A percentile compares a stretch with the other conserved stretches of the same genome.
Conservation (phyloP, 2,113 vertebrate species). For the Microcebus ravelobensis region DNA sequence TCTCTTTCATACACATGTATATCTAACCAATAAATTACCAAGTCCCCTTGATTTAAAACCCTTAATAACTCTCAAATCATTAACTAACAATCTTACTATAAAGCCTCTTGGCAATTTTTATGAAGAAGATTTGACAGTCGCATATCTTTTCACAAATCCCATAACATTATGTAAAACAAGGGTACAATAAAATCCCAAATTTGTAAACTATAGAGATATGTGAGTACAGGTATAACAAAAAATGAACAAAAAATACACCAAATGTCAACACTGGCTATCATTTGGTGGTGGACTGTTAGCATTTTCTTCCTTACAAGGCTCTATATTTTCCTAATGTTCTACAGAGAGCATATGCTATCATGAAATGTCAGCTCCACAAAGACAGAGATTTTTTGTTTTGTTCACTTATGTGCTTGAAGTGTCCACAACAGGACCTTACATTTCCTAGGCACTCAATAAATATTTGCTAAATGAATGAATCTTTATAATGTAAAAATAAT, state of each 20-base stretch:
- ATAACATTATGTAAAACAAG: neutral
- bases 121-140: neutral
- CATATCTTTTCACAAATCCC: neutral
- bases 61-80: neutral
- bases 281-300: neutral
- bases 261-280: neutral
- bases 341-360: neutral
- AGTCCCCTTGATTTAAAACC: neutral
- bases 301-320: neutral
- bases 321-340: neutral
- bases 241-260: neutral
- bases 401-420: neutral
- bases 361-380: neutral
- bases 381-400: neutral
- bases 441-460: neutral
- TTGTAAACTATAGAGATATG: neutral
- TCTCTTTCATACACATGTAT: neutral
- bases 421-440: neutral
- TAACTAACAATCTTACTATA: neutral
- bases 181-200: neutral
- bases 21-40: neutral
- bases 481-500: neutral
- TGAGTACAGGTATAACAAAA: neutral
- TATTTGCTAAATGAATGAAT: neutral
- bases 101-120: constrained; percentile 21